Evolutionary conservation across 2,888 invertebrate genomes (phyloP).

Genomic region (Trichopria drosophilae): DNA sequence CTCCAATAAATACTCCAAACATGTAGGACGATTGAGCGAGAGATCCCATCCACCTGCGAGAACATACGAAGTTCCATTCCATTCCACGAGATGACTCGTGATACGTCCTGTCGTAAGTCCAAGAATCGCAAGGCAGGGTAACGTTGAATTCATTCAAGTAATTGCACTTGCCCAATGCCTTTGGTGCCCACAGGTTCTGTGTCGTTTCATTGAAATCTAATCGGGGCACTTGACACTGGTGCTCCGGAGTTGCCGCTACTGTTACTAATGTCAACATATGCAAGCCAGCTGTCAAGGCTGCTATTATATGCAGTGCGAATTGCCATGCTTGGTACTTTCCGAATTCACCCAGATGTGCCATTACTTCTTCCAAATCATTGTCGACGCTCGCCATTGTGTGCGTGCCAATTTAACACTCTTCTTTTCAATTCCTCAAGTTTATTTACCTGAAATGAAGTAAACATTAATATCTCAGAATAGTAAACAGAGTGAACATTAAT

Average conservation of each 20-base stretch:
- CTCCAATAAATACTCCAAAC: slow-evolving; percentile 82
- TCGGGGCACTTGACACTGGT: slow-evolving; percentile 58
- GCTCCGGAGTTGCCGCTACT: slow-evolving; percentile 78
- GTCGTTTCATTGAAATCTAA: not conserved
- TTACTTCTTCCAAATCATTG: slow-evolving; percentile 50
- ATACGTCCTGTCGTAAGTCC: slow-evolving; percentile 75
- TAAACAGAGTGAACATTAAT: no score
- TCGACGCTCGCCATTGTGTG: slow-evolving; percentile 45
- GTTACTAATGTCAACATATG: slow-evolving; percentile 82
- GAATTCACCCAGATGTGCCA: slow-evolving; percentile 68
- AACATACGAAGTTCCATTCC: slow-evolving; percentile 83
- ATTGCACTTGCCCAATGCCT: slow-evolving; percentile 64
- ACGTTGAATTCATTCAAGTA: slow-evolving; percentile 55
- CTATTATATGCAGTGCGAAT: slow-evolving; percentile 74
- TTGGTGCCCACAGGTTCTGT: slow-evolving; percentile 12
- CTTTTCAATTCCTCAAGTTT: no score
- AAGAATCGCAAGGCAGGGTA: slow-evolving; percentile 61
- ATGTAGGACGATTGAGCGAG: slow-evolving; percentile 78
- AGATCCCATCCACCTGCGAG: slow-evolving; percentile 78
- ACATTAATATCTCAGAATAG: no score
- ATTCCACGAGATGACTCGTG: slow-evolving; percentile 74
- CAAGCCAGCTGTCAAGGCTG: slow-evolving; percentile 77
- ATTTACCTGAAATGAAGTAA: no score
- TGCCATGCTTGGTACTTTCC: slow-evolving; percentile 81
- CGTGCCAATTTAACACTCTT: not conserved